A percentile compares a stretch with the other conserved stretches of the same genome.
Conservation (phyloP, 2,888 invertebrate species). For the Endomychus coccineus region DNA sequence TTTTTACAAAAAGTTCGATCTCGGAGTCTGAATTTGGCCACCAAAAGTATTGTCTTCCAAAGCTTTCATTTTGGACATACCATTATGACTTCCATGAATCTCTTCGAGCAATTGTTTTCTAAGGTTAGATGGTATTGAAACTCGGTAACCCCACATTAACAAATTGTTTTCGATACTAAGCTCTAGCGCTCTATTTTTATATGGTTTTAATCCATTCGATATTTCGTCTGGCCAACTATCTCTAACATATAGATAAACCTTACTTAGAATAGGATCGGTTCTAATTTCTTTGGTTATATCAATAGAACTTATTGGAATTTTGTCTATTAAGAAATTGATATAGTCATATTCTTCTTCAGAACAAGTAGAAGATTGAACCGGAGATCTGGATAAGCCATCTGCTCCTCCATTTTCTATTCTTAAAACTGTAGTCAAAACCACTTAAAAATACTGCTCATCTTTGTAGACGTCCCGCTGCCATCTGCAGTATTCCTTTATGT, state of each 20-base stretch:
- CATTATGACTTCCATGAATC: conserved; percentile 14
- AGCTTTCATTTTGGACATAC: conserved; percentile 14
- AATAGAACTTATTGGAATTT: conserved; percentile 2
- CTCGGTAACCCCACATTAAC: conserved; percentile 14
- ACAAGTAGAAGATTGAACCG: not conserved
- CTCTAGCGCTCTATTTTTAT: no score
- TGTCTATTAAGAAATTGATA: conserved; percentile 7
- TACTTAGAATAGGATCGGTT: conserved; percentile 6
- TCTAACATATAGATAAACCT: conserved; percentile 5
- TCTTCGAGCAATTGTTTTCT: conserved; percentile 11
- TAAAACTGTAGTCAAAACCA: conserved; percentile 6
- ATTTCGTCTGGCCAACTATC: conserved; percentile 5
- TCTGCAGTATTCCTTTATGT: no score
- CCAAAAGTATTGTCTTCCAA: conserved; percentile 14
- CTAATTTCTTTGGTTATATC: not conserved
- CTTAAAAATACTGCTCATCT: conserved; percentile 5
- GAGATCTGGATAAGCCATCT: conserved; percentile 5
- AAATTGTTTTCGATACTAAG: no score
- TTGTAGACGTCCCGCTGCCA: no score
- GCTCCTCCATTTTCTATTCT: conserved; percentile 7
- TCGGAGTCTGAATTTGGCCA: conserved; percentile 10
- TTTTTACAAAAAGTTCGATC: conserved; percentile 7
- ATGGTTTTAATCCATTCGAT: conserved; percentile 4
- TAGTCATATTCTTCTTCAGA: conserved; percentile 5
- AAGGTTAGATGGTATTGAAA: conserved; percentile 12